Percentiles rank a stretch among this genome's conserved stretches.
Conservation (phyloP, 1,140 invertebrate genomes). For the Dermatophagoides farinae region DNA sequence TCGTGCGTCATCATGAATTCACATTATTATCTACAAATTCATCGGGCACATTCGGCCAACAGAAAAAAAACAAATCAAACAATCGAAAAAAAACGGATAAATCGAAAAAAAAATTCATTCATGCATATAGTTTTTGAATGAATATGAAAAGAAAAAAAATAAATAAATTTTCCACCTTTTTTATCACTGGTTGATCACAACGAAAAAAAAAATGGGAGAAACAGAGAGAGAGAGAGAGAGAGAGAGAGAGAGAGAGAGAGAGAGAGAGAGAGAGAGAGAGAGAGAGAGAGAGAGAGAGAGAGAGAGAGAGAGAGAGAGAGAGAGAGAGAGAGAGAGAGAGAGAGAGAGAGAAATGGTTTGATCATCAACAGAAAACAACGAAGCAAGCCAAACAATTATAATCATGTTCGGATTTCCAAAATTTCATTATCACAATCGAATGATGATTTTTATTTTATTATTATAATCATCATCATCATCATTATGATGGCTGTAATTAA, state of each 20-base stretch:
- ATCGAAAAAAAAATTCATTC: too few species aligned
- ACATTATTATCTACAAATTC: too few species aligned
- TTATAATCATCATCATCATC: background rate
- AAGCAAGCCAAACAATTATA: background rate
- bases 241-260: background rate
- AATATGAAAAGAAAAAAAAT: too few species aligned
- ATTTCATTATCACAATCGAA: background rate
- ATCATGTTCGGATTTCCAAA: background rate
- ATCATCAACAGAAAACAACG: background rate
- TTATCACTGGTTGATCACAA: too few species aligned
- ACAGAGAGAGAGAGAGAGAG: background rate
- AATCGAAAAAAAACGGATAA: too few species aligned
- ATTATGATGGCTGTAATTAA: background rate
- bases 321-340: background rate
- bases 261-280: constrained; percentile 4
- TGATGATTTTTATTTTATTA: too few species aligned
- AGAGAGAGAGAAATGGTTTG: background rate
- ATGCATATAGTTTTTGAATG: too few species aligned
- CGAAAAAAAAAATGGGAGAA: too few species aligned
- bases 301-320: background rate
- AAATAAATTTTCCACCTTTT: too few species aligned
- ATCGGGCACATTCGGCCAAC: background rate
- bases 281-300: background rate
- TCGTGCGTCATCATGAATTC: too few species aligned
- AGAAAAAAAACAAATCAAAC: background rate